These are phyloP conservation scores for Dryas iulia DNA, from an alignment of 1,140 invertebrate species.

Conservation along the genomic window DNA sequence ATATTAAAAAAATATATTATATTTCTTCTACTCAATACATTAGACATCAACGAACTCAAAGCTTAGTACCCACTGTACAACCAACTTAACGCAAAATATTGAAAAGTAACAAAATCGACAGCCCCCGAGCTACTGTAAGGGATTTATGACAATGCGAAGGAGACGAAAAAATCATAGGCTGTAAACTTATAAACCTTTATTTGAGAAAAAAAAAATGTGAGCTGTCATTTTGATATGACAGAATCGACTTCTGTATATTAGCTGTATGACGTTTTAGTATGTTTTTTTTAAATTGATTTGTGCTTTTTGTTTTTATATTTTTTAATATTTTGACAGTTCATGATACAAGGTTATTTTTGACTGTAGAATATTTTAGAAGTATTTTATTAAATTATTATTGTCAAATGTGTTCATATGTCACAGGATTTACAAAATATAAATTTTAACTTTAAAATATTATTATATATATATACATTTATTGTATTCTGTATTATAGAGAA, in stretches of 20 bases:
- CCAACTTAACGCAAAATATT: constrained; percentile 31
- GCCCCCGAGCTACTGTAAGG: constrained; percentile 52
- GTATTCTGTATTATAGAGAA: no score
- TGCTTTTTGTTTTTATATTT: no score
- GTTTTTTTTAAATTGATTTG: no score
- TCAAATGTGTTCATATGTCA: no score
- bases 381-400: no score
- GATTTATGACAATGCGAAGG: constrained; percentile 59
- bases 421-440: no score
- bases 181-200: constrained; percentile 46
- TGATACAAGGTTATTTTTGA: no score
- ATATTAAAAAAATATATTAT: not conserved
- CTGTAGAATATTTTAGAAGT: no score
- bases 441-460: no score
- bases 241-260: constrained; percentile 6
- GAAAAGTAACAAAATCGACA: constrained; percentile 34
- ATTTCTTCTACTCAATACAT: not conserved
- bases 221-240: constrained; percentile 15
- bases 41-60: not conserved
- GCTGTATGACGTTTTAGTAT: not conserved
- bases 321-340: no score
- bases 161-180: constrained; percentile 39
- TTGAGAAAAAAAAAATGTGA: constrained; percentile 22
- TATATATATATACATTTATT: no score
- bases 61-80: constrained; percentile 17